Conservation (phyloP, 2,888 invertebrate species). For the Ophioninae sp. region DNA sequence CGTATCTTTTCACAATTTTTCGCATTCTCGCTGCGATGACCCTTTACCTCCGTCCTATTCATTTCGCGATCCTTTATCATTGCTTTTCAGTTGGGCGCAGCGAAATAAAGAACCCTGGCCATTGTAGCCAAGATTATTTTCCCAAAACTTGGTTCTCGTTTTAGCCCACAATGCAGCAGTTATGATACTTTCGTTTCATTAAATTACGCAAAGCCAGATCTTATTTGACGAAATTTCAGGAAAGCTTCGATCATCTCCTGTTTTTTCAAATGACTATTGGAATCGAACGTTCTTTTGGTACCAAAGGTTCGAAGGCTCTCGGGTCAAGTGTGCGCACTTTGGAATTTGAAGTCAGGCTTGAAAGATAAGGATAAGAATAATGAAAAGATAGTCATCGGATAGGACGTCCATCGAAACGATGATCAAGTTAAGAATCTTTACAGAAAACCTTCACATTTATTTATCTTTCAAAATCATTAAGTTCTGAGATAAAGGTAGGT, state of each 20-base stretch:
- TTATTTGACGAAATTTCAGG: neutral
- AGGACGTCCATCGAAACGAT: too few relatives aligned
- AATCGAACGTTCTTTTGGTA: too few relatives aligned
- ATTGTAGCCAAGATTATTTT: neutral
- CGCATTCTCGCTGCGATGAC: constrained; percentile 24
- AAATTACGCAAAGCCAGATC: neutral
- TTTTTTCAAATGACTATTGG: neutral
- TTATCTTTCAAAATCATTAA: too few relatives aligned
- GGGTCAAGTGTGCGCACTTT: too few relatives aligned
- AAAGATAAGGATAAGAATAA: too few relatives aligned
- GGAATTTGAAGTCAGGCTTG: too few relatives aligned
- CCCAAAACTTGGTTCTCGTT: neutral
- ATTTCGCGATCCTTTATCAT: neutral
- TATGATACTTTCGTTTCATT: neutral
- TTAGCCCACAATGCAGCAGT: neutral
- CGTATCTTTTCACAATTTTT: constrained; percentile 51
- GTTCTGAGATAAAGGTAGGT: too few relatives aligned
- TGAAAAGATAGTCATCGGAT: too few relatives aligned
- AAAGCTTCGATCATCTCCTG: neutral
- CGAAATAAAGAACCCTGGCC: neutral
- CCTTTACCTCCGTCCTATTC: constrained; percentile 1
- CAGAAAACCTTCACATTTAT: too few relatives aligned
- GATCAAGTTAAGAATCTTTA: too few relatives aligned
- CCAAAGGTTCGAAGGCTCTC: too few relatives aligned
- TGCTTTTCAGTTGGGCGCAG: neutral